Evolutionary conservation across 2,797 vertebrate species (phyloP), one percentile per base, ranked within the genome.

Genomic region (Onychomys leucogaster): DNA sequence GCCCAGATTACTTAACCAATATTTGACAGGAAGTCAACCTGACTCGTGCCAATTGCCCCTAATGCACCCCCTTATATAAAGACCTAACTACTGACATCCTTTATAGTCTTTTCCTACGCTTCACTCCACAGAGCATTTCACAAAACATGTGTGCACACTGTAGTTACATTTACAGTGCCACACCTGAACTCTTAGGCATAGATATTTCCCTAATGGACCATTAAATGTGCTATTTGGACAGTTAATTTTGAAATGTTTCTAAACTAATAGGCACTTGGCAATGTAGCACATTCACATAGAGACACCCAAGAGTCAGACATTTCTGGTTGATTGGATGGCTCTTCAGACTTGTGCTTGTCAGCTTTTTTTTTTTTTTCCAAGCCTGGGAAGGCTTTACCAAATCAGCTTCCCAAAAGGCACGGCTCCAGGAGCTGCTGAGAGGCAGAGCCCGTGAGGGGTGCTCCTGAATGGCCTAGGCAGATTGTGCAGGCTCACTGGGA

Each of bases 171-270:
- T 49, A 29, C 27, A 41, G 89, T 4, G 75, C 52, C 73, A 78
- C 87, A 71, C 86, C 67, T 89, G 61, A 32, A 46, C 52, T 91
- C 84, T 59, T 32, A 73, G 95, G 93, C 67, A 2, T 5, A 65
- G 91, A 75, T 34, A 34, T 46, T 90, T 94, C 87, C 94, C 94
- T 76, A 90, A 37, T 78, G 81, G 73, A 49, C 87, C 94, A 69
- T 88, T 90, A 95, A 96, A 88, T 37, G 63, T 85, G 89, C 92
- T 93, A 43, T 76, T 82, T 92, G 95, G 81, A 34, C 77, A 81
- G 95, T 94, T 97, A 87, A 94, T 96, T 96, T 89, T 89, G 83
- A 95, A 96, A 97, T 93, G 84, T 94, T 94, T 80, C 88, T 94
- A 65, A 97, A 94, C 85, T 86, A 93, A 96, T 55, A 94, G 95